A percentile compares a stretch with the other conserved stretches of the same genome.
Conservation (phyloP, 2,888 invertebrate genomes). For the Erynnis tages region DNA sequence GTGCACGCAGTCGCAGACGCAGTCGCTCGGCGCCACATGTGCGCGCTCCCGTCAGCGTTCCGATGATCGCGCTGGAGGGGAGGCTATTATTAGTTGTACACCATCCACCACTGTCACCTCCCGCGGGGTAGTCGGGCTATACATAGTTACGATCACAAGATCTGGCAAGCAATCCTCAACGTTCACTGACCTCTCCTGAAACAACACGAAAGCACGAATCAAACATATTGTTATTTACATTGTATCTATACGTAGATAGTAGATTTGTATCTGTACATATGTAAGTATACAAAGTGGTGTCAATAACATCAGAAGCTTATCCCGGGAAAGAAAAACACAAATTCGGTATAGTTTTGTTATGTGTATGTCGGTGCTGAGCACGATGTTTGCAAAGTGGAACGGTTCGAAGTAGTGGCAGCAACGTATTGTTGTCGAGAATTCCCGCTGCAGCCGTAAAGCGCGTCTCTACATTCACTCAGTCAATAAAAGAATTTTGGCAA, state of each 20-base stretch:
- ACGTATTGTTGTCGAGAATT: slow-evolving; percentile 50
- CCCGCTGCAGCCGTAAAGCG: slow-evolving; percentile 60
- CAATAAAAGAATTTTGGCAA: slow-evolving; percentile 80
- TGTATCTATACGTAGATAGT: not conserved
- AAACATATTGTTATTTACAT: slow-evolving; percentile 25
- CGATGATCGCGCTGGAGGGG: slow-evolving; percentile 75
- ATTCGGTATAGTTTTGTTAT: slow-evolving; percentile 12
- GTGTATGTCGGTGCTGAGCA: slow-evolving; percentile 19
- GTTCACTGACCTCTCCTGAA: slow-evolving; percentile 76
- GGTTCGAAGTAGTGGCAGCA: slow-evolving; percentile 37
- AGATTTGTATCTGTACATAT: not conserved
- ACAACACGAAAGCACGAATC: slow-evolving; percentile 45
- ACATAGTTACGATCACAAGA: slow-evolving; percentile 75
- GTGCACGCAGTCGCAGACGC: slow-evolving; percentile 60
- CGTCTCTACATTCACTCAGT: slow-evolving; percentile 66
- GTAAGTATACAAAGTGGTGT: slow-evolving; percentile 2
- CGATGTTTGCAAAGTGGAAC: slow-evolving; percentile 35
- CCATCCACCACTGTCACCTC: slow-evolving; percentile 81
- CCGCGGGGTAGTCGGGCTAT: slow-evolving; percentile 78
- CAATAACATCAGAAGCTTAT: slow-evolving; percentile 18
- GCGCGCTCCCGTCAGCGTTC: slow-evolving; percentile 69
- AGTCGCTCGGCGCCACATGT: slow-evolving; percentile 72
- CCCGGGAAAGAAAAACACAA: slow-evolving; percentile 22
- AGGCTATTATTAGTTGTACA: slow-evolving; percentile 78
- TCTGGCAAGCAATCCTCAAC: slow-evolving; percentile 75